Percentiles rank a stretch among this genome's conserved stretches.
These are phyloP conservation scores for Tokudaia muenninki DNA, from an alignment of 2,797 vertebrate species.

Conservation along the genomic window DNA sequence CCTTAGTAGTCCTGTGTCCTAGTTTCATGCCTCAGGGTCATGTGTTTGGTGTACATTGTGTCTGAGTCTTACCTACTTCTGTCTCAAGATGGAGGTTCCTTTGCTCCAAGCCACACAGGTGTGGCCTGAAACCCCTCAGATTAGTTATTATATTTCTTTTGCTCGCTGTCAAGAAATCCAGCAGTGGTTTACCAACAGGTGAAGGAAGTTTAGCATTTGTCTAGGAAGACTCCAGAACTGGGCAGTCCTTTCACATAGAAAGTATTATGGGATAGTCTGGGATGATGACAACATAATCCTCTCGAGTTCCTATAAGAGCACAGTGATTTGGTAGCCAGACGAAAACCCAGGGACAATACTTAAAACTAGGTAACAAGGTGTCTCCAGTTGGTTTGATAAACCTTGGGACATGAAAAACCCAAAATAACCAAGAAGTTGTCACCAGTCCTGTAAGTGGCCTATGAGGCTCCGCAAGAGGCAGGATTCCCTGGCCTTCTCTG, in stretches of 20 bases:
- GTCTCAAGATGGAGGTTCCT: neutral
- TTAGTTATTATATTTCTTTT: neutral
- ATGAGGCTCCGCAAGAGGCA: fast-evolving
- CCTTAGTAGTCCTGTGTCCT: neutral
- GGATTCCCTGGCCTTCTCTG: neutral
- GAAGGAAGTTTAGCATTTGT: neutral
- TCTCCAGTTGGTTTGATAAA: neutral
- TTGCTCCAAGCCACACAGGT: neutral
- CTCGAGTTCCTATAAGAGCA: neutral
- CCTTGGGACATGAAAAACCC: neutral
- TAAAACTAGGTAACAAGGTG: neutral
- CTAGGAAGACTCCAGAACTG: neutral
- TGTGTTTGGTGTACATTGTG: neutral
- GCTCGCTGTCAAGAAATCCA: neutral
- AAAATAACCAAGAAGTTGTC: neutral
- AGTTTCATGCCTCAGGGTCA: fast-evolving
- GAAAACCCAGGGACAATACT: neutral
- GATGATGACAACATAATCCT: neutral
- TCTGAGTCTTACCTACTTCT: too few species aligned
- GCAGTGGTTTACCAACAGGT: neutral
- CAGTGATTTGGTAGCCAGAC: neutral
- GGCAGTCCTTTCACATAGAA: neutral
- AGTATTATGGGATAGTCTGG: neutral
- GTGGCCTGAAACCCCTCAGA: neutral
- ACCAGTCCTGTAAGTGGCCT: neutral